Evolutionary conservation across 2,113 vertebrate species (phyloP).

Genomic region (Tupaia chinensis): DNA sequence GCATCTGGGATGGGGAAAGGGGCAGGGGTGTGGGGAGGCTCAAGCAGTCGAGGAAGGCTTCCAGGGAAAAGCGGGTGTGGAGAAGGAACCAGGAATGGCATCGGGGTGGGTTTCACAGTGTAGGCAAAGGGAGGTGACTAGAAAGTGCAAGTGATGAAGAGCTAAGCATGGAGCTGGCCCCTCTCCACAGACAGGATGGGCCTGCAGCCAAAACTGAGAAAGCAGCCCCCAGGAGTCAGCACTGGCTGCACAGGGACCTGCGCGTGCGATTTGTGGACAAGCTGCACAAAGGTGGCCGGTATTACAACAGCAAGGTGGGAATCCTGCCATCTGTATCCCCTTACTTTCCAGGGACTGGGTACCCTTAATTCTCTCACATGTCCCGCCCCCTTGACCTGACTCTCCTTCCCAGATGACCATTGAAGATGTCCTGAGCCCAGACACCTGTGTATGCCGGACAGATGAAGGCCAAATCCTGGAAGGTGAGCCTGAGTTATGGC

Average conservation of each 20-base stretch:
- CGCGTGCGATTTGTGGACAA: conserved; percentile 94
- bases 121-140: not conserved
- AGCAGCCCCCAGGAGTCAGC: conserved; percentile 68
- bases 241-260: conserved; percentile 93
- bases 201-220: conserved; percentile 72
- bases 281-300: conserved; percentile 91
- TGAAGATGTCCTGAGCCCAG: conserved; percentile 92
- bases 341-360: not conserved
- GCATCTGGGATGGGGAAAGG: not conserved
- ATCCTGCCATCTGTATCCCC: too few species aligned
- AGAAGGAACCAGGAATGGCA: not conserved
- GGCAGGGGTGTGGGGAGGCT: not conserved
- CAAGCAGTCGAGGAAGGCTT: conserved; percentile 20
- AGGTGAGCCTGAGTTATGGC: conserved; percentile 84
- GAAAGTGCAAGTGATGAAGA: not conserved
- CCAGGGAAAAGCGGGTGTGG: not conserved
- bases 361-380: not conserved
- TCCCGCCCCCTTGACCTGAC: not conserved
- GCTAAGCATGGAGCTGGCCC: not conserved
- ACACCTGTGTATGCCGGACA: conserved; percentile 92
- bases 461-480: conserved; percentile 92
- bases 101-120: conserved; percentile 6
- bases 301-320: conserved; percentile 94
- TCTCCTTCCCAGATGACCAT: conserved; percentile 89
- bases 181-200: conserved; percentile 46